These are phyloP conservation scores for Pseudomyrmex sp. DNA, from an alignment of 1,140 invertebrate species.

Conservation along the genomic window DNA sequence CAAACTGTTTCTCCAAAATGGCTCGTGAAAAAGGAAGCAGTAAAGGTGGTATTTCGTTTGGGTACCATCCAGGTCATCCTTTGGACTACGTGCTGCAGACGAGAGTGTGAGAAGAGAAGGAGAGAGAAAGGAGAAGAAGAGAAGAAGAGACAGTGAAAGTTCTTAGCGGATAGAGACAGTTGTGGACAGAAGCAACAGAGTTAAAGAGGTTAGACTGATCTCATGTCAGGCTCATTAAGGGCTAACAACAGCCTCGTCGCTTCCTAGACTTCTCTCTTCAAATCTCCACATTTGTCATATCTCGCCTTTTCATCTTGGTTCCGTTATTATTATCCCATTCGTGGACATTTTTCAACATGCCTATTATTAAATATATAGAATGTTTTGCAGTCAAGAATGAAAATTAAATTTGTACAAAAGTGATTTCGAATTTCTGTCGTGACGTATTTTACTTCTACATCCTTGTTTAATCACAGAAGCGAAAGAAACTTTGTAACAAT, in stretches of 20 bases:
- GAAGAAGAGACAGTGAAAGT: constrained; percentile 65
- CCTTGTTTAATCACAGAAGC: background rate
- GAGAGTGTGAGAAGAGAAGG: constrained; percentile 43
- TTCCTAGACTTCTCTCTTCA: constrained; percentile 79
- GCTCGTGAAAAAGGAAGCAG: constrained; percentile 70
- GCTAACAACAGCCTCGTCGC: constrained; percentile 76
- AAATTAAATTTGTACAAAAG: background rate
- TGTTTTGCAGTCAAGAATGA: constrained; percentile 25
- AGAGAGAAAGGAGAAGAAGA: constrained; percentile 52
- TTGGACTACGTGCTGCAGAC: constrained; percentile 67
- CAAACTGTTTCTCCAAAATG: constrained; percentile 72
- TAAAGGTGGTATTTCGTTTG: constrained; percentile 77
- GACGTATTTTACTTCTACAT: background rate
- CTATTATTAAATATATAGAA: constrained; percentile 54
- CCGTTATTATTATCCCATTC: constrained; percentile 65
- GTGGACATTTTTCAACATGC: constrained; percentile 19
- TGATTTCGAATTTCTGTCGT: background rate
- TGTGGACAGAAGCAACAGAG: constrained; percentile 75
- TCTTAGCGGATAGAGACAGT: constrained; percentile 69
- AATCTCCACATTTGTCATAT: constrained; percentile 78
- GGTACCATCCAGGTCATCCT: constrained; percentile 83
- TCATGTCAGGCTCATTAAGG: constrained; percentile 81
- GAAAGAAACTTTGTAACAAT: constrained; percentile 9
- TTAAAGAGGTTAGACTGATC: constrained; percentile 75
- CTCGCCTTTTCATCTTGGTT: constrained; percentile 75